Evolutionary conservation across 1,140 invertebrate genomes (phyloP).

Genomic region (Hermetia illucens): DNA sequence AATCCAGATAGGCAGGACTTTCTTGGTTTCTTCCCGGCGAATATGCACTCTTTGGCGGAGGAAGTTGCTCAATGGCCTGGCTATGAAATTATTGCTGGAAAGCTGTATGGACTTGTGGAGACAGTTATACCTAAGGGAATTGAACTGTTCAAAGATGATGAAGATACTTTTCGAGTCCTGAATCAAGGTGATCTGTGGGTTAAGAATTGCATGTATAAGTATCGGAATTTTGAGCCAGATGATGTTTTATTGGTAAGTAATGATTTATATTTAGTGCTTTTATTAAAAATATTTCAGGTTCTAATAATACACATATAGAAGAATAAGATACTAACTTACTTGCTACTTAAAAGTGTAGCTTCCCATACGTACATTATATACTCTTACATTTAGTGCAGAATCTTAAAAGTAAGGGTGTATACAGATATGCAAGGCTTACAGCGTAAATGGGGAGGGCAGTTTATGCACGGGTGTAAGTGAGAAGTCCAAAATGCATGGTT

Average conservation of each 20-base stretch:
- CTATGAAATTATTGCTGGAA: constrained; percentile 26
- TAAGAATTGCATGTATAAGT: constrained; percentile 50
- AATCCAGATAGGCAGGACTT: constrained; percentile 28
- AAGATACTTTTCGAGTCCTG: constrained; percentile 40
- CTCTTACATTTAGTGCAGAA: no score
- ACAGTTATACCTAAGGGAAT: constrained; percentile 22
- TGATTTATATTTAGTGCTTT: no score
- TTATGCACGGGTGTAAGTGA: no score
- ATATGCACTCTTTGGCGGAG: constrained; percentile 24
- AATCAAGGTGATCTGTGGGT: constrained; percentile 50
- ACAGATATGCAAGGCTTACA: no score
- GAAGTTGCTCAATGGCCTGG: constrained; percentile 26
- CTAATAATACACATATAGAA: no score
- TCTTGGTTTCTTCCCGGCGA: constrained; percentile 24
- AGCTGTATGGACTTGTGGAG: constrained; percentile 25
- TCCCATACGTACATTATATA: no score
- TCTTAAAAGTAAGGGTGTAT: no score
- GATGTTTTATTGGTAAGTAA: constrained; percentile 38
- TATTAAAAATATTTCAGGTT: no score
- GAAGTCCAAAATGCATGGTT: no score
- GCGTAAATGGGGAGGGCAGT: no score
- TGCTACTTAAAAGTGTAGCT: no score
- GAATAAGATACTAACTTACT: no score
- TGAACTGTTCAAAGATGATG: constrained; percentile 23
- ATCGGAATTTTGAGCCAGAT: constrained; percentile 34